Base-by-base conservation (phyloP, 2,888 invertebrate genomes). In the Leucozona laternaria region DNA sequence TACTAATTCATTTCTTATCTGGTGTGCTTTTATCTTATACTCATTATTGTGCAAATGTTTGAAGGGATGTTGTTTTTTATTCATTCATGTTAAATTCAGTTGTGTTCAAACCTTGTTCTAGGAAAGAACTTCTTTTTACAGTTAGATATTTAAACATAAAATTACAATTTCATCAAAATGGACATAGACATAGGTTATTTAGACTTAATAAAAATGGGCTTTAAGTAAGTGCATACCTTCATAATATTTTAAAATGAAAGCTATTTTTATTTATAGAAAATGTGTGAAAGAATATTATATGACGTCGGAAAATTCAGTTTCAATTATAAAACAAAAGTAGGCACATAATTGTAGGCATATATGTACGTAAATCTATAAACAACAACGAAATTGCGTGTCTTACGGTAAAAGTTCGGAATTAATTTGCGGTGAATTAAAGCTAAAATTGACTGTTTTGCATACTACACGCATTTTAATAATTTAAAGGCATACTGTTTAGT, bases 181-280 rank as follows among this genome's bases (percentile, higher is more conserved):
- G 90, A 91, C 73, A 88, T 89, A 73, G 89, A 90, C 66, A 50
- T 90, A 20, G 89, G 90, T 55, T 89, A 91, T 75, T 84, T 91
- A 76, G 91, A 91, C 72, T 88, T 90, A 80, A 28, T 91, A 53
- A 90, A 89, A 60, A 91, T 91, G 90, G 91, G 90, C 68, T 88
- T 90, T 17, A 91, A 92, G 92, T 91, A 89, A 91, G 92, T 40
- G 13, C 11, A 34, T n/a, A n/a, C n/a, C n/a, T n/a, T n/a, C n/a
- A n/a, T 34, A 10, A 34, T 10, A 34, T 37, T 13, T 13, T 13
- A 11, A 13, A 37, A 37, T 4, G 1, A 13, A 37, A 1, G 4
- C 13, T 37, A 15, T 17, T 6, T 28, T 11, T 4, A 43, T 43
- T 28, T 25, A 28, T 62, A 10, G 25, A 45, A 17, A 62, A 17